Evolutionary conservation across 2,113 vertebrate genomes (phyloP), one percentile per base, ranked within the genome.

Genomic region (Siphamia tubifer): DNA sequence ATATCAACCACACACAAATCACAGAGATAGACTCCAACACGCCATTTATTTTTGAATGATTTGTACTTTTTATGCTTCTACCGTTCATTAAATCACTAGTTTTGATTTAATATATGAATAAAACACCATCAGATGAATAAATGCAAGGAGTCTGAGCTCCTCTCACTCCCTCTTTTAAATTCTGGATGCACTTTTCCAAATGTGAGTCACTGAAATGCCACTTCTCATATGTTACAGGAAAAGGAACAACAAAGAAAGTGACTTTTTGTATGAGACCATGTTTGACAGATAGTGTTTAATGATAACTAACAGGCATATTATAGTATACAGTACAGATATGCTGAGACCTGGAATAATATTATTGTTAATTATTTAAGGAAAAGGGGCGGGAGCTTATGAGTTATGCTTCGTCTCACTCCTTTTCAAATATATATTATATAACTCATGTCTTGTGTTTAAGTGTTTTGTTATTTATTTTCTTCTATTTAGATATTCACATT

Each of bases 1-100:
- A 19, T 6, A 44, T 62, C 36, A 32, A 17, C 45, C 56, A 64
- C 16, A 12, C 56, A 80, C 49, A 82, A 66, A 68, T 77, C 56
- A 72, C 23, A 40, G 3, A 25, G 40, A 27, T 16, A 40, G 20
- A 34, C 4, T 1, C 15, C 8, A 15, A 28, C 17, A 31, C 3
- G 20, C 21, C 15, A 39, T 60, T 74, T 56, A 4, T 25, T 47
- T 57, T 38, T 40, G 4, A 25, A 43, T 17, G 48, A 57, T 61
- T 15, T 36, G 5, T 43, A 25, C 35, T 51, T 31, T 53, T 42
- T 27, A 42, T 56, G 32, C 19, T 8, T 20, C 1, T 8, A 20
- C 19, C 34, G 8, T 24, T n/a, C 48, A 57, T 42, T 58, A 55
- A 63, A 66, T 58, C 35, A 43, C 3, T 16, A 24, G 38, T 36